These are phyloP conservation scores for Lytechinus variegatus DNA, from an alignment of 35 echinoderm and acorn worm genomes.

Conservation along the genomic window DNA sequence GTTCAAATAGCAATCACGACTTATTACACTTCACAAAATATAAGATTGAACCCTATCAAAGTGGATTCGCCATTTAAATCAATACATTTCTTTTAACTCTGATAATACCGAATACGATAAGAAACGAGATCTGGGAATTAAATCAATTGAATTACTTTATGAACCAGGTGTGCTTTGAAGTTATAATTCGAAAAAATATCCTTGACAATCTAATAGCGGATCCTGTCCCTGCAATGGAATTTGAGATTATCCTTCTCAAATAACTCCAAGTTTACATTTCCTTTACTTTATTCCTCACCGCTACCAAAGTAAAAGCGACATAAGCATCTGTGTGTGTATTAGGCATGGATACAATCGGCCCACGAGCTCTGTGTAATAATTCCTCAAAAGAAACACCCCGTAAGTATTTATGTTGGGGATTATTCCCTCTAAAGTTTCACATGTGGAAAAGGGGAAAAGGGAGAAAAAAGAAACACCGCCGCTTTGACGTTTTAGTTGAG, in stretches of 20 bases:
- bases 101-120: neutral
- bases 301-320: neutral
- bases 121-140: neutral
- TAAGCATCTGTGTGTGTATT: neutral
- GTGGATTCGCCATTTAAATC: too few relatives aligned
- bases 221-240: neutral
- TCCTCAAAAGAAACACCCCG: neutral
- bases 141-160: neutral
- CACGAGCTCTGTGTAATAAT: slow-evolving; percentile 10
- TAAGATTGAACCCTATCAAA: neutral
- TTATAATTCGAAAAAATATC: neutral
- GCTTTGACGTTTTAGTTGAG: neutral
- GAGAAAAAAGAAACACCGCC: slow-evolving; percentile 11
- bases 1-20: neutral
- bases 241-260: slow-evolving; percentile 3
- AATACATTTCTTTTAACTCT: neutral
- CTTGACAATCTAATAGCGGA: neutral
- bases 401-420: slow-evolving; percentile 25
- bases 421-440: slow-evolving; percentile 33
- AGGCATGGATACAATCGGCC: neutral
- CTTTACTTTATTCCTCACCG: neutral
- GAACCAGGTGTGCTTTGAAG: neutral
- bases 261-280: slow-evolving; percentile 8
- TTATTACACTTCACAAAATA: neutral
- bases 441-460: neutral